These are phyloP conservation scores for Poeciliopsis retropinna DNA, from an alignment of 2,113 vertebrate genomes.

Conservation along the genomic window DNA sequence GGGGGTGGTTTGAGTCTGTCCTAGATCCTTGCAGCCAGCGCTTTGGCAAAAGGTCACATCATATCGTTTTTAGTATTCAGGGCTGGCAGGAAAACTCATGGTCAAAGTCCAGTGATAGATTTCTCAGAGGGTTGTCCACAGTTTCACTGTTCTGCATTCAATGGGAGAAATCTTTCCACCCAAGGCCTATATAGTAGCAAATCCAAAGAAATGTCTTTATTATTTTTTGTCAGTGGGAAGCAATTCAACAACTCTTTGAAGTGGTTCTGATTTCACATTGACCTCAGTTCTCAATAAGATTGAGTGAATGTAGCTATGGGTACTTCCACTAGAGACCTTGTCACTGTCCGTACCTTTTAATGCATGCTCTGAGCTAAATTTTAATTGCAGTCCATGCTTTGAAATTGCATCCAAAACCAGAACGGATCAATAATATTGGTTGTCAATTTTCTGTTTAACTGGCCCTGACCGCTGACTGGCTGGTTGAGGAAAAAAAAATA, in stretches of 20 bases:
- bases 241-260: slow-evolving; percentile 28
- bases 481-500: not conserved
- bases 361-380: not conserved
- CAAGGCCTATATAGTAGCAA: slow-evolving; percentile 42
- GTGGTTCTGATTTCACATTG: slow-evolving; percentile 35
- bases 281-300: slow-evolving; percentile 6
- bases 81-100: slow-evolving; percentile 37
- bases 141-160: slow-evolving; percentile 43
- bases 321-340: slow-evolving; percentile 7
- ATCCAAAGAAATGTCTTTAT: slow-evolving; percentile 25
- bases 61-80: slow-evolving; percentile 54
- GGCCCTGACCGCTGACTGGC: not conserved
- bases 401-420: not conserved
- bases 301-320: slow-evolving; percentile 3
- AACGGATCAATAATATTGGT: not conserved
- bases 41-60: slow-evolving; percentile 63
- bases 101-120: slow-evolving; percentile 61
- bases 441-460: not conserved
- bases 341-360: not conserved
- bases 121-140: slow-evolving; percentile 51
- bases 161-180: slow-evolving; percentile 51
- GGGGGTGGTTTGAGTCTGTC: slow-evolving; percentile 2
- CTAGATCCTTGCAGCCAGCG: slow-evolving; percentile 34
- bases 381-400: not conserved
- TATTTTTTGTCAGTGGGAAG: slow-evolving; percentile 31